phyloP scores from a whole-genome alignment of 2,113 vertebrate species.

The Neolamprologus caudopunctatus region DNA sequence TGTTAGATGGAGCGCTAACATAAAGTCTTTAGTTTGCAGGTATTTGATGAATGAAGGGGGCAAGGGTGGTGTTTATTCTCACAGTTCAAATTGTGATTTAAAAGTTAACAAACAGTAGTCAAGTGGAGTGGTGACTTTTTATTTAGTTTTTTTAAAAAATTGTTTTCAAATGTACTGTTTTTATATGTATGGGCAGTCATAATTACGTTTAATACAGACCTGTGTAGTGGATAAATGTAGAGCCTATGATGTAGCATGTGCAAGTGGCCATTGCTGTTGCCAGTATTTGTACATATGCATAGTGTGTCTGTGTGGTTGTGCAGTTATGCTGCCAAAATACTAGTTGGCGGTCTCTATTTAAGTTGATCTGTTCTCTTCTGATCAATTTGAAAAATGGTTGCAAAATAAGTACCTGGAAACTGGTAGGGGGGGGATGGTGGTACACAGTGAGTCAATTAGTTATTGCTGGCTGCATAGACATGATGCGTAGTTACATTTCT shows the following conservation, averaged over 20 bases:
- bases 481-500: neutral
- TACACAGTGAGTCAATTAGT: neutral
- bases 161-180: neutral
- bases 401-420: neutral
- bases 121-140: neutral
- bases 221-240: neutral
- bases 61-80: neutral
- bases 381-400: neutral
- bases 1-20: neutral
- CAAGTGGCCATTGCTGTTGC: neutral
- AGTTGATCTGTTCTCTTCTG: neutral
- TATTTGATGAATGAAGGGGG: neutral
- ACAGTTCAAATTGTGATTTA: neutral
- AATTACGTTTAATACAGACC: neutral
- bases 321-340: neutral
- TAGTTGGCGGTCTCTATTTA: neutral
- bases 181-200: neutral
- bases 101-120: neutral
- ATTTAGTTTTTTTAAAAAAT: accelerated
- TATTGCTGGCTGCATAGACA: neutral
- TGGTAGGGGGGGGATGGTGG: neutral
- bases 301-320: neutral
- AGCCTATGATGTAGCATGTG: neutral
- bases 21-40: neutral
- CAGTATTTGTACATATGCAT: neutral